Percentiles rank a stretch among this genome's conserved stretches.
Evolutionary conservation across 2,113 vertebrate genomes (phyloP).

Genomic region (Elaphurus davidianus): DNA sequence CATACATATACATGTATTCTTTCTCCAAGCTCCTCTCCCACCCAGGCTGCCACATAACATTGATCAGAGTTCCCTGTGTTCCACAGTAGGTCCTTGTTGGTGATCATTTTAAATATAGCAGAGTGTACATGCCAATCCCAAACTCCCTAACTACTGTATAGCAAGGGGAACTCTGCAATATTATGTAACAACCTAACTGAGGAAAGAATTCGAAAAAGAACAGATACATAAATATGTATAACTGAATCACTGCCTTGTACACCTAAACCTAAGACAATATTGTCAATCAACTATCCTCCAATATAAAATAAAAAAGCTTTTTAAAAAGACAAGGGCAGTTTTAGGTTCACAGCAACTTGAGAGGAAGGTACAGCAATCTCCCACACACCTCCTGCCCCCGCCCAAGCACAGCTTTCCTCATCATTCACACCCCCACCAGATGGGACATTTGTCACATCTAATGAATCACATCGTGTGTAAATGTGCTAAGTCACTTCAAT

Average conservation of each 20-base stretch:
- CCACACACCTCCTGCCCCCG: not conserved
- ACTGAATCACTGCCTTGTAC: not conserved
- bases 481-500: not conserved
- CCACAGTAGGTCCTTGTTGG: not conserved
- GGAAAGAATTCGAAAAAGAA: not conserved
- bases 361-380: not conserved
- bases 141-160: not conserved
- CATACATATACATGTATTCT: not conserved
- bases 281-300: not conserved
- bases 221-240: not conserved
- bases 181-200: not conserved
- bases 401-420: not conserved
- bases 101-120: not conserved
- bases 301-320: not conserved
- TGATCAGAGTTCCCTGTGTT: not conserved
- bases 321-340: not conserved
- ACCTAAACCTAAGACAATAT: not conserved
- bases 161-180: not conserved
- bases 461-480: not conserved
- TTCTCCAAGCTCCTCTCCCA: not conserved
- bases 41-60: not conserved
- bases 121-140: not conserved
- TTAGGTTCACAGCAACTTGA: not conserved
- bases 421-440: not conserved
- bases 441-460: not conserved